Base-by-base conservation (phyloP, 2,888 invertebrate species). In the Drosophila monieri region DNA sequence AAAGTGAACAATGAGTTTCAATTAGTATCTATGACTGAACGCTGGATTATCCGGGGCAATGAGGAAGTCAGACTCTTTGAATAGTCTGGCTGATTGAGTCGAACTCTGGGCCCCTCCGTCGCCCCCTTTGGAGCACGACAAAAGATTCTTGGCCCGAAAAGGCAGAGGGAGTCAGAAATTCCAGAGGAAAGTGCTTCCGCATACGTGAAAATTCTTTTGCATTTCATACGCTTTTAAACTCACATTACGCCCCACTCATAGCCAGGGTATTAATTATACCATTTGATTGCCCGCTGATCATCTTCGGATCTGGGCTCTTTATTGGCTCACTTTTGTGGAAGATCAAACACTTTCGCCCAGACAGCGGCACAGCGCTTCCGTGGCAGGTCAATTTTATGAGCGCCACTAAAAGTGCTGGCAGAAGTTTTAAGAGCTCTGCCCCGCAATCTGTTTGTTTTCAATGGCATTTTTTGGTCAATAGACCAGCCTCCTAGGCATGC, bases 1-100 rank as follows among this genome's bases (percentile, higher is more conserved):
- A 87, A 85, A 88, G 53, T 80, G 88, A 78, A 88, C 86, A 85
- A 88, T 88, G 74, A 84, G 85, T 80, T 86, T 80, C 78, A 88
- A 85, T 85, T 88, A 88, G 84, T 74, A 57, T 61, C 68, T 53
- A 54, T 59, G 71, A 66, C 67, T 43, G 62, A 18, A 10, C 10
- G 51, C 43, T 43, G 58, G 62, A 64, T 64, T 64, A 64, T 64
- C 66, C 62, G 65, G 62, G 53, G 83, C 86, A 80, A 80, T 85
- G 84, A 80, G 80, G 80, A 80, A 80, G 80, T 85, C 49, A 76
- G 46, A 27, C 60, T 60, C 60, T 10, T 3, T 61, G 86, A 85
- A 80, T 80, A 68, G 75, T 52, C 61, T 62, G 77, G 83, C 80
- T 80, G 86, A 80, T 80, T 80, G 83, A 75, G 77, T 66, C 59